These are phyloP conservation scores for Cyprinella venusta DNA, from an alignment of 2,797 vertebrate genomes.

Conservation along the genomic window DNA sequence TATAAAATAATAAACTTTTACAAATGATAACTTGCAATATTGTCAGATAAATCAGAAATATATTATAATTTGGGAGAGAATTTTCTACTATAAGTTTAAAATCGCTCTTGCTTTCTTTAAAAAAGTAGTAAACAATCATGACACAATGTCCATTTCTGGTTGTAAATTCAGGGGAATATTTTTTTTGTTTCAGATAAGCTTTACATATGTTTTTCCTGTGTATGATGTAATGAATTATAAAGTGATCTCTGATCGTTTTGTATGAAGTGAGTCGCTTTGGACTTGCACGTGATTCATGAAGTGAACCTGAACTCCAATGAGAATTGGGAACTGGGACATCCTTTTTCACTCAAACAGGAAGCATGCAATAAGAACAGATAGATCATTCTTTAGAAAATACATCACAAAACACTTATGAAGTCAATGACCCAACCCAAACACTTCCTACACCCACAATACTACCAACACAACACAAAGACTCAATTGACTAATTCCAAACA, in stretches of 20 bases:
- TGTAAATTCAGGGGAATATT: not conserved
- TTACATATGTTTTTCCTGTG: conserved; percentile 31
- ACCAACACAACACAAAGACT: conserved; percentile 43
- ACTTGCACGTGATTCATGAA: conserved; percentile 40
- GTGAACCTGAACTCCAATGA: conserved; percentile 54
- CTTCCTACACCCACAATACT: conserved; percentile 39
- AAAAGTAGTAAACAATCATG: conserved; percentile 11
- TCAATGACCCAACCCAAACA: conserved; percentile 45
- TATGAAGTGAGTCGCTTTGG: not conserved
- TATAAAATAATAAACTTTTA: not conserved
- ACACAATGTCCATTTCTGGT: conserved; percentile 12
- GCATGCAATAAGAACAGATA: conserved; percentile 47
- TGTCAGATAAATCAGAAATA: not conserved
- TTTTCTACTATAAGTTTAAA: not conserved
- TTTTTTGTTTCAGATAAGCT: not conserved
- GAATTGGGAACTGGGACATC: conserved; percentile 44
- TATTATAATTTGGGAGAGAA: not conserved
- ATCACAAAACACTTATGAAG: conserved; percentile 7
- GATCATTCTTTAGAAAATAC: conserved; percentile 13
- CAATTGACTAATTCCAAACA: conserved; percentile 51
- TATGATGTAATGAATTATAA: conserved; percentile 33
- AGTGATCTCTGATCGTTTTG: conserved; percentile 40
- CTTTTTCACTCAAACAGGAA: conserved; percentile 49
- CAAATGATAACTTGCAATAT: not conserved
- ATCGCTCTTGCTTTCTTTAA: not conserved